Base-by-base conservation (phyloP, 2,113 vertebrate species). In the Leiothrix lutea region DNA sequence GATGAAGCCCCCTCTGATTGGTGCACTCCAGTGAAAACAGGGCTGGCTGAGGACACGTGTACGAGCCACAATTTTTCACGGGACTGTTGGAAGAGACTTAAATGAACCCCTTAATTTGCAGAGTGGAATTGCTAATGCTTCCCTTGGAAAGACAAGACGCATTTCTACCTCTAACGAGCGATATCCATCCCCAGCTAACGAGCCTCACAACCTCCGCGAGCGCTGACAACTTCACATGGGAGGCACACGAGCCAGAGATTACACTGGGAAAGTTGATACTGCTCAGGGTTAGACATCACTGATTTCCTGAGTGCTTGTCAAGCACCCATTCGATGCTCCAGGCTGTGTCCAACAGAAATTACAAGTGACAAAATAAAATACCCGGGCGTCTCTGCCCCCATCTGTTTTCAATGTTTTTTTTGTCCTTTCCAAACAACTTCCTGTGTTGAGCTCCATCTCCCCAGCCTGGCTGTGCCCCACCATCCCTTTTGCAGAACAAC, bases 81-180 rank as follows among this genome's bases (percentile, higher is more conserved):
- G 80, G 60, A 31, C 51, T 26, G 47, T 14, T 82, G 60, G 50
- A 89, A 80, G 67, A 88, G 78, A 47, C 93, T 88, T 82, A 96
- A 97, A 94, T 62, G 79, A 94, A 94, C 40, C 67, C 89, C 92
- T 86, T 80, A 82, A 91, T 94, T 92, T 90, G 78, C 93, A 86
- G 83, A 80, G 62, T 16, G 29, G 70, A 95, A 89, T 85, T 54
- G 74, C 69, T 95, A 94, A 96, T 73, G 90, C 56, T 86, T 90
- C 62, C 86, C 77, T 92, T 25, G 9, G 94, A 94, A 94, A 94
- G 94, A 84, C n/a, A 95, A 94, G 91, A 71, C 0, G 4, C 65
- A 45, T 75, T 86, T 79, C 91, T 38, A 24, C 61, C 88, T 79
- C 93, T 96, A 95, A 95, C 3, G 19, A 95, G 93, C 3, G 23